Conservation (phyloP, 2,797 vertebrate genomes). For the Dicrostonyx torquatus region DNA sequence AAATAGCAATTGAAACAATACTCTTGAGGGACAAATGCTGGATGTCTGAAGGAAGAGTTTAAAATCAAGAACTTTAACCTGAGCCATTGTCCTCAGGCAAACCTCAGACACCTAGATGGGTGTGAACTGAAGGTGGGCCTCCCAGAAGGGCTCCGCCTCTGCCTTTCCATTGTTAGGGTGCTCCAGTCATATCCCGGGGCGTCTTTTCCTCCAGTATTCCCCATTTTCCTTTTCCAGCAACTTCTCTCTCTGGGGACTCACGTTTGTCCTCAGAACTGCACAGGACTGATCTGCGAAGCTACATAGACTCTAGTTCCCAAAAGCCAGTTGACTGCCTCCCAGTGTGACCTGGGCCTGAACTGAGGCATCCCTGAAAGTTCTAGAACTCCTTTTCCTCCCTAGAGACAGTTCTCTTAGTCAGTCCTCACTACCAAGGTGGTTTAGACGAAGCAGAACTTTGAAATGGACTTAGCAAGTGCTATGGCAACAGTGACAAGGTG, state of each 20-base stretch:
- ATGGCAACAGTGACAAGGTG: fast-evolving
- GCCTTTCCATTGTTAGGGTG: background rate
- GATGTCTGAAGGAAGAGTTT: constrained; percentile 21
- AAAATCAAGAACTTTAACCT: background rate
- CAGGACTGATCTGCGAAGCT: background rate
- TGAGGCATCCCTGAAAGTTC: background rate
- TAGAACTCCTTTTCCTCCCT: background rate
- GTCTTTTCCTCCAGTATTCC: background rate
- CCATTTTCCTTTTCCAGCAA: background rate
- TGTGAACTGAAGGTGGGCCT: background rate
- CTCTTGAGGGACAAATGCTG: background rate
- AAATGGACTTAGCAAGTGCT: background rate
- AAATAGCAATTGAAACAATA: background rate
- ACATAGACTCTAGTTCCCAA: background rate
- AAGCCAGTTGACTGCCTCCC: background rate
- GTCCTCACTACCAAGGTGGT: background rate
- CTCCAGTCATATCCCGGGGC: background rate
- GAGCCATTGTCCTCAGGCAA: background rate
- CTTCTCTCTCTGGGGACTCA: background rate
- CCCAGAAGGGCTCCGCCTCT: background rate
- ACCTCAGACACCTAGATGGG: background rate
- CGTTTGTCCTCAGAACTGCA: background rate
- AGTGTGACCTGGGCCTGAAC: background rate
- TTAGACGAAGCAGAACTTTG: background rate
- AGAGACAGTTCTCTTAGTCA: background rate